Percentiles rank a stretch among this genome's conserved stretches.
phyloP scores from a whole-genome alignment of 2,113 vertebrate genomes.

The Tinamus guttatus region DNA sequence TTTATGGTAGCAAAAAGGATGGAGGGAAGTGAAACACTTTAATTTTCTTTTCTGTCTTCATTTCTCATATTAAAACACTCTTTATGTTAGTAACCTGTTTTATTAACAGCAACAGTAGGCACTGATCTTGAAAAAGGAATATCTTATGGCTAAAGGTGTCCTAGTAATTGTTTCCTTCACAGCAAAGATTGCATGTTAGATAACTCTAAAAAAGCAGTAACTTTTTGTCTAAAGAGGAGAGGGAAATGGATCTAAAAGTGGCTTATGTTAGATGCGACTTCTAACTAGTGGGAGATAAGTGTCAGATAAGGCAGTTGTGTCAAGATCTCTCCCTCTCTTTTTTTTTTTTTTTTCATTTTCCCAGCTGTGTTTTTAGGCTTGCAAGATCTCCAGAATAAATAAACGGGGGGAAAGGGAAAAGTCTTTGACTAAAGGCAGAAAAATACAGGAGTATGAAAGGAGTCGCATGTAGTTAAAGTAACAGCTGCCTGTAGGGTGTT shows the following conservation, averaged over 20 bases:
- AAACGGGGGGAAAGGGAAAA: neutral
- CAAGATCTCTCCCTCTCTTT: neutral
- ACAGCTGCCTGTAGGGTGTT: neutral
- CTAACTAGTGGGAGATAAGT: neutral
- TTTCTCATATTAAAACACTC: neutral
- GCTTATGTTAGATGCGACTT: neutral
- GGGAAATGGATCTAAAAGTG: neutral
- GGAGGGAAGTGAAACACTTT: neutral
- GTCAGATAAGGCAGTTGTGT: neutral
- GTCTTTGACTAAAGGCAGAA: neutral
- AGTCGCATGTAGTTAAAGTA: neutral
- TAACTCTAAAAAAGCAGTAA: neutral
- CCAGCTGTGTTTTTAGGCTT: neutral
- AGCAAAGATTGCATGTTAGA: neutral
- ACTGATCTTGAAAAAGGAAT: neutral
- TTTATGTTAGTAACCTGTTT: neutral
- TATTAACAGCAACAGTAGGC: neutral
- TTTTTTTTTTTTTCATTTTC: neutral
- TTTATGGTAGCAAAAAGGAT: neutral
- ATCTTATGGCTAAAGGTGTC: neutral
- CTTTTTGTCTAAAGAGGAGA: neutral
- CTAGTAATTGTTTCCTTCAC: neutral
- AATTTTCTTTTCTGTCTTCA: neutral
- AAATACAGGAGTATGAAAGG: neutral
- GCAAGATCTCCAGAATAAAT: neutral